Conservation (phyloP, 2,888 invertebrate species). For the Pyralis farinalis region DNA sequence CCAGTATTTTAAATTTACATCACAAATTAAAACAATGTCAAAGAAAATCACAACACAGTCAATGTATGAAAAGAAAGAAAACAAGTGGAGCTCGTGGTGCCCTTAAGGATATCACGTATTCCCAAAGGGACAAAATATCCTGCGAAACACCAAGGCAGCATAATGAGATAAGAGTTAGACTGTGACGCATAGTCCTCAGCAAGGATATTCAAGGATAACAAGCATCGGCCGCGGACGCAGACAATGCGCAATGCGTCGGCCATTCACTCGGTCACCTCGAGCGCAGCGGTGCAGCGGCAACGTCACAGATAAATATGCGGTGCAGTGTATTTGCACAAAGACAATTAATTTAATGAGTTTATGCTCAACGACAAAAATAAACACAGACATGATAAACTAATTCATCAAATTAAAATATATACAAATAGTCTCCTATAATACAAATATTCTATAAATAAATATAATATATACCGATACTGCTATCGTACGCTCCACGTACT, state of each 20-base stretch:
- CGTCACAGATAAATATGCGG: conserved; percentile 12
- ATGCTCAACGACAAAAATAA: no score
- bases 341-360: no score
- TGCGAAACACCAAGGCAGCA: conserved; percentile 73
- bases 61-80: neutral
- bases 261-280: conserved; percentile 46
- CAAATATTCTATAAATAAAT: no score
- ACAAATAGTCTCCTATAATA: no score
- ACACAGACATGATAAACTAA: no score
- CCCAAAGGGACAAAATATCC: conserved; percentile 82
- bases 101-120: conserved; percentile 63
- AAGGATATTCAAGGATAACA: conserved; percentile 77
- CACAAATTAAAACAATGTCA: no score
- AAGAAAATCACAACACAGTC: no score
- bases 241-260: conserved; percentile 38
- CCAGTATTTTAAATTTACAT: no score
- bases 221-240: conserved; percentile 54
- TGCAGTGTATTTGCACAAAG: neutral
- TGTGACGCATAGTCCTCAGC: conserved; percentile 63
- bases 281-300: conserved; percentile 11
- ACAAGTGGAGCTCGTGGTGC: conserved; percentile 16
- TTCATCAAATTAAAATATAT: no score
- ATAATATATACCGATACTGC: no score
- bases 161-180: conserved; percentile 48
- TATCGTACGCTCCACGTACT: no score